Percentiles rank a stretch among this genome's conserved stretches.
Evolutionary conservation across 2,113 vertebrate species (phyloP).

Genomic region (Brachyhypopomus gauderio): DNA sequence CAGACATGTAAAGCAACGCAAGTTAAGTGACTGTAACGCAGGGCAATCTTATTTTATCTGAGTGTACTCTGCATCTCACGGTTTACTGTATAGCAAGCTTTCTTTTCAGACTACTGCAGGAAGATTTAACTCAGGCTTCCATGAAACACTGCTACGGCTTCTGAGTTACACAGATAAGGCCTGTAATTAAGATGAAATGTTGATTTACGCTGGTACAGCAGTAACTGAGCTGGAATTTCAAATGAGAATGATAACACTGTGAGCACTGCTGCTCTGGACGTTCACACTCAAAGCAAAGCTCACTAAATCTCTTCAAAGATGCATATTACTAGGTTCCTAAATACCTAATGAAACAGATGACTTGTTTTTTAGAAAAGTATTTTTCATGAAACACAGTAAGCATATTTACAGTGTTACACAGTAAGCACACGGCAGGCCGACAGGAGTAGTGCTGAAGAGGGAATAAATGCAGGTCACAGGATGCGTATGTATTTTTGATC

Average conservation of each 20-base stretch:
- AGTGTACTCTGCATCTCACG: neutral
- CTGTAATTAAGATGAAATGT: neutral
- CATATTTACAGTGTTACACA: conserved; percentile 30
- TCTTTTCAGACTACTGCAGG: neutral
- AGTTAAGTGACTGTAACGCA: conserved; percentile 17
- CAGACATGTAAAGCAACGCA: neutral
- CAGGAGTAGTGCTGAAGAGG: conserved; percentile 14
- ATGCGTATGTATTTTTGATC: conserved; percentile 44
- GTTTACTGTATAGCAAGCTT: conserved; percentile 4
- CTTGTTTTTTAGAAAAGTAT: conserved; percentile 39
- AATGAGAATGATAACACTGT: neutral
- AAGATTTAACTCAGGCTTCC: neutral
- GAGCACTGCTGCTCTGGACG: neutral
- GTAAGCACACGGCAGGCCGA: conserved; percentile 19
- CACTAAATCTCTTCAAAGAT: neutral
- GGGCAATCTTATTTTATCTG: conserved; percentile 20
- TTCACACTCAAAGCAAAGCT: conserved; percentile 18
- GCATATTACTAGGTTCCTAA: conserved; percentile 11
- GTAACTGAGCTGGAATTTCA: neutral
- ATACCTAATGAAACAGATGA: conserved; percentile 30
- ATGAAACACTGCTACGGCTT: conserved; percentile 23
- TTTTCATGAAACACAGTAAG: conserved; percentile 49
- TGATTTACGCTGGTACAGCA: neutral
- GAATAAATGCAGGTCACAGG: conserved; percentile 35
- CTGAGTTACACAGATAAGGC: conserved; percentile 39